phyloP scores from a whole-genome alignment of 2,797 vertebrate species.

The Rhabdophis nuchalis region DNA sequence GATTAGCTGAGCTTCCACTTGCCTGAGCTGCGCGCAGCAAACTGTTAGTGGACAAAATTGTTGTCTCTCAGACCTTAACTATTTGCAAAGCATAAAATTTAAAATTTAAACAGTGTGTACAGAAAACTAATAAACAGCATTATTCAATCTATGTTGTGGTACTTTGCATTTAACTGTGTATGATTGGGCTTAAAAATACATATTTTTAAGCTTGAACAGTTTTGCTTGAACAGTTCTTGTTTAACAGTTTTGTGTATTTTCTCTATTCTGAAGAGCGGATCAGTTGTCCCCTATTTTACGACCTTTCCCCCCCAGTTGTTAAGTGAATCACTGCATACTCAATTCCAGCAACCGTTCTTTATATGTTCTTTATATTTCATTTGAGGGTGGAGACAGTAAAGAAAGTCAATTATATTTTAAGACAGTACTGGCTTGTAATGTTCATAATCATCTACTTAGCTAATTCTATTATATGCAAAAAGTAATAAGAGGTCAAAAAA shows the following conservation, averaged over 20 bases:
- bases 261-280: not conserved
- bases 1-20: slow-evolving; percentile 67
- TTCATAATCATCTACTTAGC: not conserved
- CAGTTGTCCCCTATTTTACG: not conserved
- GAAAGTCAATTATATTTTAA: not conserved
- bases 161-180: not conserved
- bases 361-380: not conserved
- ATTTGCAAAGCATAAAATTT: not conserved
- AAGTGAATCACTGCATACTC: not conserved
- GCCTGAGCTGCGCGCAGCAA: slow-evolving; percentile 70
- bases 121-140: not conserved
- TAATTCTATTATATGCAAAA: not conserved
- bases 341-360: too few species aligned
- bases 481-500: not conserved
- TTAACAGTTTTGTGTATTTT: not conserved
- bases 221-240: not conserved
- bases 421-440: not conserved
- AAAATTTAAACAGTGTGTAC: accelerated
- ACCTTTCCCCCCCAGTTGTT: not conserved
- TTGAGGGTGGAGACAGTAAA: not conserved
- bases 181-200: not conserved
- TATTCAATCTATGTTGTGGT: not conserved
- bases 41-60: slow-evolving; percentile 56
- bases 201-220: not conserved
- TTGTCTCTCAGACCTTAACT: slow-evolving; percentile 41